Evolutionary conservation across 1,140 invertebrate genomes (phyloP).

Genomic region (Drosophila watanabei): DNA sequence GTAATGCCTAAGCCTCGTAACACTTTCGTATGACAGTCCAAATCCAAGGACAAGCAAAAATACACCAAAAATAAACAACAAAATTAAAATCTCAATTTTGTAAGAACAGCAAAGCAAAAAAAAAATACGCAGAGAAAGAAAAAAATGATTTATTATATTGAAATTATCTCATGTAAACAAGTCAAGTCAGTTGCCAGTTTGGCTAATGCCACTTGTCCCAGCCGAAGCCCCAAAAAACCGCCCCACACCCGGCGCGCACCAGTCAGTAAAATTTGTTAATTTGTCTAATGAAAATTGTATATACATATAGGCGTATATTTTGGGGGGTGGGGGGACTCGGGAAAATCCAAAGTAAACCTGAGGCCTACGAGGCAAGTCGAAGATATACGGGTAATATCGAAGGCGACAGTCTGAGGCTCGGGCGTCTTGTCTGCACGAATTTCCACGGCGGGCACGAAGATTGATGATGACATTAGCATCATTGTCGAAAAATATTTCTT

Average conservation of each 20-base stretch:
- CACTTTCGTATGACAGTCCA: slow-evolving; percentile 60
- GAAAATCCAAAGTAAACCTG: slow-evolving; percentile 49
- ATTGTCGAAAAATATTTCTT: slow-evolving; percentile 77
- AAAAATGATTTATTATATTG: slow-evolving; percentile 83
- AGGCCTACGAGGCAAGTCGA: slow-evolving; percentile 55
- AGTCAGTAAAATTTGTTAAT: slow-evolving; percentile 76
- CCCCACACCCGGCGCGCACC: slow-evolving; percentile 17
- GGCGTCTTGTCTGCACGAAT: slow-evolving; percentile 54
- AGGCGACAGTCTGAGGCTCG: slow-evolving; percentile 60
- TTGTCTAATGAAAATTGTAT: slow-evolving; percentile 81
- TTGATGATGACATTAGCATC: slow-evolving; percentile 85
- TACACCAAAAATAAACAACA: slow-evolving; percentile 22
- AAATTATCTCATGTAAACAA: slow-evolving; percentile 85
- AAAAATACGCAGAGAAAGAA: slow-evolving; percentile 23
- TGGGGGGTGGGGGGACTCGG: background rate
- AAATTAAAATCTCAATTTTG: slow-evolving; percentile 44
- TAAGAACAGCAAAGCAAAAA: slow-evolving; percentile 47
- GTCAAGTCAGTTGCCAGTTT: slow-evolving; percentile 75
- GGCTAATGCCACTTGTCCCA: slow-evolving; percentile 81
- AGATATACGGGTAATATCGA: slow-evolving; percentile 51
- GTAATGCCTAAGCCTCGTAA: slow-evolving; percentile 52
- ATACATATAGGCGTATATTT: slow-evolving; percentile 12
- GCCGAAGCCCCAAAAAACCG: slow-evolving; percentile 16
- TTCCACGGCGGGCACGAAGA: slow-evolving; percentile 70
- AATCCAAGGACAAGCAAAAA: slow-evolving; percentile 67